Evolutionary conservation across 1,140 invertebrate genomes (phyloP), one percentile per base, ranked within the genome.

Genomic region (Heliconius hewitsoni): DNA sequence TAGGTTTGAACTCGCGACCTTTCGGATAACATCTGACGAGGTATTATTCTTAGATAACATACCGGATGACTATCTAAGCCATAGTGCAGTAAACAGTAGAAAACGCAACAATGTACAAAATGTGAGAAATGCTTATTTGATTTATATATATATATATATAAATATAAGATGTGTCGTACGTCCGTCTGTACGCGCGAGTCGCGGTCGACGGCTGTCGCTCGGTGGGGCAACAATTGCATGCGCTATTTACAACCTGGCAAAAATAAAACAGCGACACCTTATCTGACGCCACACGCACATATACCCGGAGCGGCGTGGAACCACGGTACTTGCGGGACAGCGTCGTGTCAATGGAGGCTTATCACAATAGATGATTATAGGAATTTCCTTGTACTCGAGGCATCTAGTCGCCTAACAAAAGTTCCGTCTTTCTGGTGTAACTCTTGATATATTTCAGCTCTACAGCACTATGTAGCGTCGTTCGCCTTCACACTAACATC

Each of bases 201-300:
- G 42, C 42, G 78, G 19, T 74, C 73, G 19, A 1, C 50, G 55
- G 55, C 77, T 80, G 79, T 82, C 81, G 77, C 80, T 83, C 81
- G 83, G 79, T 81, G 82, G 80, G 81, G 74, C 81, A 82, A 50
- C 78, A 77, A 79, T 72, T 66, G 60, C 60, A 79, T 77, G 82
- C 77, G 83, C 85, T 86, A 86, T 86, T 86, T 85, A 81, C 81
- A 57, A 79, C 81, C 19, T 19, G 81, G 81, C 83, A 85, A 82
- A 86, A 85, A 85, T 85, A 86, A 79, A 82, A 82, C 79, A 73
- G 55, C 71, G 81, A 76, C 80, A 80, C 81, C 71, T 80, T 82
- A 80, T 82, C 83, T 78, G 74, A 81, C 79, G 81, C 37, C 13
- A 66, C 8, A 30, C 60, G 11, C 55, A 9, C 8, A 71, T 34